A percentile compares a stretch with the other conserved stretches of the same genome.
phyloP scores from a whole-genome alignment of 2,797 vertebrate genomes.

The Leptodactylus fallax region DNA sequence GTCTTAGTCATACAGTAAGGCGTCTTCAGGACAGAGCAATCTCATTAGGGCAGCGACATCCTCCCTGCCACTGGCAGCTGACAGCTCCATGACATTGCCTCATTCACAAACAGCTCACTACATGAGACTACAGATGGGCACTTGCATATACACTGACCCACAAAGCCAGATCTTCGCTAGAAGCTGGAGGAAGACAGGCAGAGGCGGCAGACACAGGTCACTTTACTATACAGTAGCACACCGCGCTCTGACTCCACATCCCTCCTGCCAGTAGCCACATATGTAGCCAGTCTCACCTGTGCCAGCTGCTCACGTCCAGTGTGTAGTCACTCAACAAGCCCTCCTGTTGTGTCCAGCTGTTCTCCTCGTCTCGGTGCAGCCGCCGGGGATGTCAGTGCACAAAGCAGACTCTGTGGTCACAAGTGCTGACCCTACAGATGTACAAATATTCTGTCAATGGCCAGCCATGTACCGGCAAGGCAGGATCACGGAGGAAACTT shows the following conservation, averaged over 20 bases:
- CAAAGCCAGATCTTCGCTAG: too few relatives aligned
- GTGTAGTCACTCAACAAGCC: neutral
- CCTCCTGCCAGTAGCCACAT: neutral
- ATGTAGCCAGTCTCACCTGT: conserved; percentile 22
- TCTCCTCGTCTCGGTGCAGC: neutral
- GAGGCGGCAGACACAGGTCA: too few relatives aligned
- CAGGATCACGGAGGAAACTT: too few relatives aligned
- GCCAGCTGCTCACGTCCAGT: neutral
- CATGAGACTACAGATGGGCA: neutral
- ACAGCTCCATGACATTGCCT: neutral
- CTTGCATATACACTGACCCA: neutral
- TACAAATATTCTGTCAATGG: too few relatives aligned
- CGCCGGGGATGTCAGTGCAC: neutral
- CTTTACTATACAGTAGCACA: too few relatives aligned
- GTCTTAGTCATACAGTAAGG: neutral
- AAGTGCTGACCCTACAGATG: too few relatives aligned
- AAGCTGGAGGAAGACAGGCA: too few relatives aligned
- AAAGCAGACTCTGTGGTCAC: too few relatives aligned
- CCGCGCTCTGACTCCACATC: too few relatives aligned
- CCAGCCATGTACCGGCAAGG: too few relatives aligned
- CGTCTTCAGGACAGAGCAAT: conserved; percentile 1
- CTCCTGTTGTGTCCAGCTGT: neutral
- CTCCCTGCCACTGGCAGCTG: neutral
- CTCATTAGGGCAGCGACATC: neutral
- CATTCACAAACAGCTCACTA: neutral